A percentile compares a stretch with the other conserved stretches of the same genome.
Evolutionary conservation across 2,888 invertebrate genomes (phyloP).

Genomic region (Nomada hirtipes): DNA sequence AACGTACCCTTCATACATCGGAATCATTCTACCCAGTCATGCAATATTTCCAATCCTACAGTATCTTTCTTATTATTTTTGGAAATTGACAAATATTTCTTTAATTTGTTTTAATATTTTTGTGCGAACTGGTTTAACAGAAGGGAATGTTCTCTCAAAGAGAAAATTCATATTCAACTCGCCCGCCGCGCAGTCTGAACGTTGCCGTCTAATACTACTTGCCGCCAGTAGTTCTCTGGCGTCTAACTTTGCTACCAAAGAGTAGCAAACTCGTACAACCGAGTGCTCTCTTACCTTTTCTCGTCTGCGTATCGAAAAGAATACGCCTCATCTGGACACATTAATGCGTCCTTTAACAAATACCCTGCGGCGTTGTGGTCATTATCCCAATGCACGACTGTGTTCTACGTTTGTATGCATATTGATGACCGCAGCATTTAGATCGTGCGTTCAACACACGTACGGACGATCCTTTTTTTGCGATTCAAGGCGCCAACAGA

Average conservation of each 20-base stretch:
- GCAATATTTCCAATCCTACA: too few relatives aligned
- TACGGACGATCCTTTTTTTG: neutral
- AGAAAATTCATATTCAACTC: neutral
- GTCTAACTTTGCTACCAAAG: conserved; percentile 2
- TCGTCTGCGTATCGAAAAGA: conserved; percentile 1
- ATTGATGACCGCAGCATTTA: conserved; percentile 17
- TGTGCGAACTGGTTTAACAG: too few relatives aligned
- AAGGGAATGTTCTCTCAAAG: neutral
- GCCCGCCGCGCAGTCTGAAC: neutral
- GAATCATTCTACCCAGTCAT: too few relatives aligned
- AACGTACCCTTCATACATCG: too few relatives aligned
- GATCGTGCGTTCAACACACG: neutral
- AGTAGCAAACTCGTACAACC: neutral
- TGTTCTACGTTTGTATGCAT: conserved; percentile 18
- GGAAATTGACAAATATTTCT: too few relatives aligned
- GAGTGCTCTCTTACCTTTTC: conserved; percentile 5
- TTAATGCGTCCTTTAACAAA: conserved; percentile 36
- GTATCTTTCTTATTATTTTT: too few relatives aligned
- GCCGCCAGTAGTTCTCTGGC: neutral
- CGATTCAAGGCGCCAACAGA: conserved; percentile 33
- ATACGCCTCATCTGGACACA: conserved; percentile 17
- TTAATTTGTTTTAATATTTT: too few relatives aligned
- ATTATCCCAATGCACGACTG: conserved; percentile 37
- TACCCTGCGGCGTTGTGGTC: conserved; percentile 30
- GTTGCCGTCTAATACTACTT: neutral